A percentile compares a stretch with the other conserved stretches of the same genome.
phyloP scores from a whole-genome alignment of 2,888 invertebrate species.

The Phanerotoma sp. region DNA sequence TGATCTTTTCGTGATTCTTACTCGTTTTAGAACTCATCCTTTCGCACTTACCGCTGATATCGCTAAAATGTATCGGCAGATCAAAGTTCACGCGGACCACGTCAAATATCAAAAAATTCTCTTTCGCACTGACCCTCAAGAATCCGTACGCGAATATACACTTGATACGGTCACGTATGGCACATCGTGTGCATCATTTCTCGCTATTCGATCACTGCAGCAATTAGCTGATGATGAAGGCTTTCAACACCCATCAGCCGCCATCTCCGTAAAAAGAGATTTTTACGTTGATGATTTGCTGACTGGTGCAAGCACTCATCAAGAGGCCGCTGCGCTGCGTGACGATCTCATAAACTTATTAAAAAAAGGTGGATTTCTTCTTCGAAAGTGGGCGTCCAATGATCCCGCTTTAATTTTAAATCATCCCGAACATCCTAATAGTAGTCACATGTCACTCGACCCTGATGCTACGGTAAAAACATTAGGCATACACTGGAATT shows the following conservation, averaged over 20 bases:
- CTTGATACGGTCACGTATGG: slow-evolving; percentile 25
- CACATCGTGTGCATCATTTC: slow-evolving; percentile 20
- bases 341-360: slow-evolving; percentile 17
- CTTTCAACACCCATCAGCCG: slow-evolving; percentile 19
- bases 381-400: slow-evolving; percentile 29
- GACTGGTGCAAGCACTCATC: slow-evolving; percentile 19
- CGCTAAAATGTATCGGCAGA: slow-evolving; percentile 29
- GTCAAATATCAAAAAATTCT: slow-evolving; percentile 21
- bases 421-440: not conserved
- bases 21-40: slow-evolving; percentile 17
- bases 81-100: slow-evolving; percentile 19
- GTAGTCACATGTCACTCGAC: not conserved
- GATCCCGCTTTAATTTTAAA: not conserved
- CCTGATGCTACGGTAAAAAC: not conserved
- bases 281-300: slow-evolving; percentile 30
- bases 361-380: slow-evolving; percentile 17
- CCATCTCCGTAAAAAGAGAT: slow-evolving; percentile 19
- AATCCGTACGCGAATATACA: not conserved
- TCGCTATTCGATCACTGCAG: slow-evolving; percentile 11
- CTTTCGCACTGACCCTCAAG: slow-evolving; percentile 5
- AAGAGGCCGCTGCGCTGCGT: slow-evolving; percentile 8
- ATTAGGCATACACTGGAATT: not conserved
- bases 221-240: slow-evolving; percentile 25
- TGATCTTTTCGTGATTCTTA: slow-evolving; percentile 34
- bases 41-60: slow-evolving; percentile 28